Evolutionary conservation across 2,113 vertebrate species (phyloP).

Genomic region (Pterocles burchelli): DNA sequence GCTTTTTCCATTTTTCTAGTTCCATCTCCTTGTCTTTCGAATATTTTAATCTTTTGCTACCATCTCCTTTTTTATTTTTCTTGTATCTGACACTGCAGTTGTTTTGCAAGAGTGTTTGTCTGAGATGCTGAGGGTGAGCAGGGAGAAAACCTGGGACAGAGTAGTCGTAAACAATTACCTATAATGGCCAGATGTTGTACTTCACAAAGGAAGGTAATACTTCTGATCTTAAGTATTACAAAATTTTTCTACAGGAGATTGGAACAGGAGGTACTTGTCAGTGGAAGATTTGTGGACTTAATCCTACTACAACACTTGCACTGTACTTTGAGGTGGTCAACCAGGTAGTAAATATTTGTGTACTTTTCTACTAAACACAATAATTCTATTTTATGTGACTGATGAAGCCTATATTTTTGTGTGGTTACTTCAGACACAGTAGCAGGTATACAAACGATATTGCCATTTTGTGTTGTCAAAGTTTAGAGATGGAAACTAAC

Average conservation of each 20-base stretch:
- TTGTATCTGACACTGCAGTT: neutral
- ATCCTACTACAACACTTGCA: slow-evolving; percentile 89
- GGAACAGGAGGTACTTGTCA: slow-evolving; percentile 95
- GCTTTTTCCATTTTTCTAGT: neutral
- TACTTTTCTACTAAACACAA: neutral
- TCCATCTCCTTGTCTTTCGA: neutral
- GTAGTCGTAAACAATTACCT: neutral
- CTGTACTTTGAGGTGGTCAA: slow-evolving; percentile 97
- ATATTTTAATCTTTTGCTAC: neutral
- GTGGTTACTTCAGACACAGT: neutral
- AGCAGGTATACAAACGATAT: neutral
- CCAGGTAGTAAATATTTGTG: slow-evolving; percentile 82
- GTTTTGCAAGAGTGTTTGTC: neutral
- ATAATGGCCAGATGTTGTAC: neutral
- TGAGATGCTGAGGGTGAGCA: neutral
- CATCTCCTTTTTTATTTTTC: neutral
- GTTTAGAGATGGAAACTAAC: neutral
- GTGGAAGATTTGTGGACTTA: slow-evolving; percentile 97
- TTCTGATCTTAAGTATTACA: neutral
- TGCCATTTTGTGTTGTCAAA: neutral
- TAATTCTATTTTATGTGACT: neutral
- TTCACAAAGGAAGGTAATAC: neutral
- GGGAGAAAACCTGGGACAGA: neutral
- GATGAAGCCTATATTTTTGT: neutral
- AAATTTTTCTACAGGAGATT: slow-evolving; percentile 85